phyloP scores from a whole-genome alignment of 1,140 invertebrate species.

The Lordiphosa clarofinis region DNA sequence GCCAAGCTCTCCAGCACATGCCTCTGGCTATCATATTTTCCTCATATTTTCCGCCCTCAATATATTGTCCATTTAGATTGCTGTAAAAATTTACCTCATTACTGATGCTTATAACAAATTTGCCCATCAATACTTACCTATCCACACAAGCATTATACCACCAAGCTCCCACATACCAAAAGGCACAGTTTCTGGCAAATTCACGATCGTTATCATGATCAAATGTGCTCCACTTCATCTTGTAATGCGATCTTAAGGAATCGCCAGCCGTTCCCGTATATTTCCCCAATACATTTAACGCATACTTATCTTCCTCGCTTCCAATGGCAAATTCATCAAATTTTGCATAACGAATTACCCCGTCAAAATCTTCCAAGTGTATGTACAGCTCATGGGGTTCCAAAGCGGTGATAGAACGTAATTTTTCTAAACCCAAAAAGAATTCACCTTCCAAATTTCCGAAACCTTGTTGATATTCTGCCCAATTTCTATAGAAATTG shows the following conservation, averaged over 20 bases:
- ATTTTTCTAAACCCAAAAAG: constrained; percentile 84
- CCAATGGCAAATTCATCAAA: constrained; percentile 85
- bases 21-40: constrained; percentile 53
- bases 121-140: constrained; percentile 28
- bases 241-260: constrained; percentile 23
- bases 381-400: constrained; percentile 84
- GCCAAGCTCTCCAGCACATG: constrained; percentile 67
- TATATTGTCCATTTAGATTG: constrained; percentile 59
- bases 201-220: constrained; percentile 85
- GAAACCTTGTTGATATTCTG: constrained; percentile 84
- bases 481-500: constrained; percentile 84
- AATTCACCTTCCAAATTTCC: constrained; percentile 83
- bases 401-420: constrained; percentile 82
- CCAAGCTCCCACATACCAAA: constrained; percentile 83
- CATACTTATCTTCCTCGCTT: constrained; percentile 83
- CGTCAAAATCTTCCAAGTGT: constrained; percentile 83
- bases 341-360: constrained; percentile 81
- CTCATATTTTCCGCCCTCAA: constrained; percentile 50
- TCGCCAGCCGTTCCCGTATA: constrained; percentile 46
- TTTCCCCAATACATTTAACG: constrained; percentile 84
- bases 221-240: constrained; percentile 44
- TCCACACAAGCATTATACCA: constrained; percentile 82
- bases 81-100: background rate
- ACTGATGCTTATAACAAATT: rapidly evolving
- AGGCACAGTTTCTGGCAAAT: constrained; percentile 84